A percentile compares a stretch with the other conserved stretches of the same genome.
phyloP scores from a whole-genome alignment of 2,888 invertebrate genomes.

The Anaspis maculata region DNA sequence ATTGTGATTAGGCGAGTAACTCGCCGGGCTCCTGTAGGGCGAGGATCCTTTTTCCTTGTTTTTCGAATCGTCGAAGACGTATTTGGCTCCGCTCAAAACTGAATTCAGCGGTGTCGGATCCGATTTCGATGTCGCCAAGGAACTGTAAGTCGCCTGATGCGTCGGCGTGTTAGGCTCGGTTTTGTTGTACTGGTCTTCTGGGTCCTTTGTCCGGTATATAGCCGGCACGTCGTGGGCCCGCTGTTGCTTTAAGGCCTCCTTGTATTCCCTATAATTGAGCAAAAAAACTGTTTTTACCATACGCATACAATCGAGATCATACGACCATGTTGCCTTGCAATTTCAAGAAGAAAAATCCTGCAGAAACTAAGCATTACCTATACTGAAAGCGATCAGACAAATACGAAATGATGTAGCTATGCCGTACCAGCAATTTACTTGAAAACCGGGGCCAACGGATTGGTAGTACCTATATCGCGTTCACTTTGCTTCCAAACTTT shows the following conservation, averaged over 20 bases:
- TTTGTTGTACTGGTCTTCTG: constrained; percentile 49
- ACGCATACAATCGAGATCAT: constrained; percentile 4
- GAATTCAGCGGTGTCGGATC: constrained; percentile 44
- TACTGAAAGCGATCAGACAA: too few relatives aligned
- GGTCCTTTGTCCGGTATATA: constrained; percentile 62
- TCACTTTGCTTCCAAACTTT: too few relatives aligned
- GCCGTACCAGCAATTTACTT: too few relatives aligned
- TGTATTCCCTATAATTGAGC: constrained; percentile 79
- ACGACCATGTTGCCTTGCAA: too few relatives aligned
- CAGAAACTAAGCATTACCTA: too few relatives aligned
- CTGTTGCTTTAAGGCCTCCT: constrained; percentile 81
- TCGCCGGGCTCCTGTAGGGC: constrained; percentile 50
- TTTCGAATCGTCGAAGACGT: constrained; percentile 47
- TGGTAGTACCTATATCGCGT: too few relatives aligned
- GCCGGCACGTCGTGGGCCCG: constrained; percentile 64
- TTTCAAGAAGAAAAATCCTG: too few relatives aligned
- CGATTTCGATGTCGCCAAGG: constrained; percentile 42
- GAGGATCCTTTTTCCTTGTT: constrained; percentile 53
- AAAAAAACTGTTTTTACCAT: constrained; percentile 18
- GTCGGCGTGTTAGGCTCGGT: constrained; percentile 45
- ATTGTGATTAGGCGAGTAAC: constrained; percentile 28
- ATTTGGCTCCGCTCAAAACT: constrained; percentile 47
- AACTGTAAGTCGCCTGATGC: constrained; percentile 32
- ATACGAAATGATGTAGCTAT: too few relatives aligned
- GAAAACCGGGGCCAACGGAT: too few relatives aligned